phyloP scores from a whole-genome alignment of 2,888 invertebrate genomes.

The Bimastos eiseni region DNA sequence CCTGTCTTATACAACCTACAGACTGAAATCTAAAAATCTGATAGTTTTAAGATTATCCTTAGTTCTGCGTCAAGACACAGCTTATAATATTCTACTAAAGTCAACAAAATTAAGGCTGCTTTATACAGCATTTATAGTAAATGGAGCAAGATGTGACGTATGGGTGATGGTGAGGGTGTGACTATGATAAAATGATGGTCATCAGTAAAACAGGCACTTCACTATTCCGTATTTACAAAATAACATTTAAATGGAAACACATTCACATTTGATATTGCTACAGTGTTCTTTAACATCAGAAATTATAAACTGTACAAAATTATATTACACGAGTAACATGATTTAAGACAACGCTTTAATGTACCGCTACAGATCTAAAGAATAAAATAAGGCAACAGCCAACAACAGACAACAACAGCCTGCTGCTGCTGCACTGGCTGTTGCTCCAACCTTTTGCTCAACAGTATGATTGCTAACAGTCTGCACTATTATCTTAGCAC shows the following conservation, averaged over 20 bases:
- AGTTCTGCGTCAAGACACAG: not conserved
- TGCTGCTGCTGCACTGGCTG: slow-evolving; percentile 2
- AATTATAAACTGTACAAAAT: not conserved
- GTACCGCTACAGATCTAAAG: slow-evolving; percentile 4
- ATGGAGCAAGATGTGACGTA: not conserved
- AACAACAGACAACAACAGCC: no score
- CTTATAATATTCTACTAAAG: not conserved
- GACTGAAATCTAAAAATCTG: not conserved
- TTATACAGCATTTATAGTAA: not conserved
- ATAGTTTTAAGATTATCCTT: not conserved
- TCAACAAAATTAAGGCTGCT: not conserved
- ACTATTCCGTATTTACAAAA: not conserved
- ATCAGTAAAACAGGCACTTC: slow-evolving; percentile 6
- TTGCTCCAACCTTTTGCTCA: slow-evolving; percentile 3
- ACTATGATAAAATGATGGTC: not conserved
- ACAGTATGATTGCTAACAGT: not conserved
- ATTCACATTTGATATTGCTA: not conserved
- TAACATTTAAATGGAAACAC: not conserved
- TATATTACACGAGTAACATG: not conserved
- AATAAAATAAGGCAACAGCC: not conserved
- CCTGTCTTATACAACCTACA: not conserved
- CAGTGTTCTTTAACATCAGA: not conserved
- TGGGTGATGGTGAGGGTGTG: not conserved
- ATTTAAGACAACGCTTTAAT: not conserved
- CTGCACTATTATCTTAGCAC: not conserved